These are phyloP conservation scores for Escarpia spicata DNA, from an alignment of 2,888 invertebrate genomes.

Conservation along the genomic window DNA sequence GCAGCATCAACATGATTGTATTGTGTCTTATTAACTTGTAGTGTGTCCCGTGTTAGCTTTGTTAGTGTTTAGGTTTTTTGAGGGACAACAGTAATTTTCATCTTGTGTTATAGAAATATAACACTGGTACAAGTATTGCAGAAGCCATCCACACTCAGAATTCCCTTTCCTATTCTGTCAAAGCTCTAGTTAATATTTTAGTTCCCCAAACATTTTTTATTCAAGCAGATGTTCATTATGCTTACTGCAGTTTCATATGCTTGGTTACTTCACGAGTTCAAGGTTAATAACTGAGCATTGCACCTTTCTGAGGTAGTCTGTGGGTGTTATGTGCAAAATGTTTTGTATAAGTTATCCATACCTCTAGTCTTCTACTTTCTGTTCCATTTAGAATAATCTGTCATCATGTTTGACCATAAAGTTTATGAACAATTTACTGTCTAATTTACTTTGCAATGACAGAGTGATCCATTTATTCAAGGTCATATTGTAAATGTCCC, in stretches of 20 bases:
- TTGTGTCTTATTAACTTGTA: background rate
- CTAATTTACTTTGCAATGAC: background rate
- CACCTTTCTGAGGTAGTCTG: background rate
- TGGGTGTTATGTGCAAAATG: background rate
- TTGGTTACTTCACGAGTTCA: background rate
- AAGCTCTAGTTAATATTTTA: background rate
- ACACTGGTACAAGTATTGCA: background rate
- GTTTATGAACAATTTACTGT: background rate
- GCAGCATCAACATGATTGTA: background rate
- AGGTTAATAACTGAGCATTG: background rate
- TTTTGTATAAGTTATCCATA: background rate
- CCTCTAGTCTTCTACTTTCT: background rate
- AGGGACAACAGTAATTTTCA: background rate
- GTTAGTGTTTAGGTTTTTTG: background rate
- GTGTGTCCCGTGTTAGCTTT: background rate
- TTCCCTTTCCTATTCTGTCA: background rate
- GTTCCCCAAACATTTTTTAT: background rate
- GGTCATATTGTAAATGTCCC: background rate
- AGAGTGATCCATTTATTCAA: background rate
- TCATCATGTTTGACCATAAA: background rate
- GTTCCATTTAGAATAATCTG: background rate
- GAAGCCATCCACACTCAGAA: background rate
- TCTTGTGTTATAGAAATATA: background rate
- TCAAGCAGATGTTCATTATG: background rate
- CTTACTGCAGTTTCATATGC: background rate